phyloP scores from a whole-genome alignment of 2,888 invertebrate genomes.

The Zaprionus bogoriensis region DNA sequence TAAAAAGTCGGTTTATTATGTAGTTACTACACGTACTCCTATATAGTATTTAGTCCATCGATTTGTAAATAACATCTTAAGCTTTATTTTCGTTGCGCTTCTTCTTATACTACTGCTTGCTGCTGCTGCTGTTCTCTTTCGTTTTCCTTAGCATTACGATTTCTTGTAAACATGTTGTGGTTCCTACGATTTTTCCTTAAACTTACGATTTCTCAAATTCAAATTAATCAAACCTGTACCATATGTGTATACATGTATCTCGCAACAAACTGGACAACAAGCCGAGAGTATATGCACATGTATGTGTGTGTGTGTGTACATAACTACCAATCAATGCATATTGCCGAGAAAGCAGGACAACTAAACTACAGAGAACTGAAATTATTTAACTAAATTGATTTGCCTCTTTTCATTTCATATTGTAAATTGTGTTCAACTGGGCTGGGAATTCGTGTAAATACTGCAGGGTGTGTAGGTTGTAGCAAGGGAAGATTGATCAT shows the following conservation, averaged over 20 bases:
- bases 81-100: conserved; percentile 23
- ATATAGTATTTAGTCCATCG: background rate
- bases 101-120: conserved; percentile 29
- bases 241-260: conserved; percentile 36
- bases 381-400: conserved; percentile 31
- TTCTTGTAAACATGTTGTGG: conserved; percentile 68
- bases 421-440: conserved; percentile 24
- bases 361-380: conserved; percentile 37
- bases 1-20: background rate
- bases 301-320: background rate
- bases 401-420: conserved; percentile 42
- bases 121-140: conserved; percentile 32
- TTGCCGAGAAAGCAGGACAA: conserved; percentile 83
- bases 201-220: conserved; percentile 46
- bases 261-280: conserved; percentile 26
- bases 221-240: conserved; percentile 52
- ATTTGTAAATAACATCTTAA: background rate
- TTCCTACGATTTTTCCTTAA: conserved; percentile 59
- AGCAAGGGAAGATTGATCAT: too few relatives aligned
- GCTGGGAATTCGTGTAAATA: background rate
- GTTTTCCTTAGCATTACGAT: conserved; percentile 27
- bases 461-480: background rate
- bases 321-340: conserved; percentile 34
- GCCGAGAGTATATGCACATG: conserved; percentile 34
- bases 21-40: background rate